These are phyloP conservation scores for Apistogramma diplotaenia DNA, from an alignment of 2,113 vertebrate genomes.

Conservation along the genomic window DNA sequence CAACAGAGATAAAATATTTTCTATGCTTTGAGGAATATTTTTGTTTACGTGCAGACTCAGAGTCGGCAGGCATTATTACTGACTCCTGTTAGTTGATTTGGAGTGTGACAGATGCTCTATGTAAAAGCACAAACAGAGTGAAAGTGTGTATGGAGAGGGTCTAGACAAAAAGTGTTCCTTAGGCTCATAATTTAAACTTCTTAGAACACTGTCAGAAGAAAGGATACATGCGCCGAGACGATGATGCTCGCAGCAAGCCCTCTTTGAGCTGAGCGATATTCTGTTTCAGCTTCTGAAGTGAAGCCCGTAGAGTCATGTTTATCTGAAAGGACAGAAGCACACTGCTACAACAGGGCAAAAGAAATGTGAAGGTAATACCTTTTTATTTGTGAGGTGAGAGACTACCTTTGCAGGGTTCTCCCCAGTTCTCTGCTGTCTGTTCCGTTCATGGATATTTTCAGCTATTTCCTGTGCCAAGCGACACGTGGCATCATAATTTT, in stretches of 20 bases:
- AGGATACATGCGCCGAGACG: constrained; percentile 89
- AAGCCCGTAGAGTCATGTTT: constrained; percentile 86
- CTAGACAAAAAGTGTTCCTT: not conserved
- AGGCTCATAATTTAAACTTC: constrained; percentile 2
- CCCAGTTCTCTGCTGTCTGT: constrained; percentile 84
- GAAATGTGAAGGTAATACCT: accelerated
- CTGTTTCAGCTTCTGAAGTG: constrained; percentile 88
- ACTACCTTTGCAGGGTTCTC: constrained; percentile 88
- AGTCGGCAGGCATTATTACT: too few species aligned
- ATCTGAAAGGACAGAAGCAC: constrained; percentile 74
- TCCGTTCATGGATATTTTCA: constrained; percentile 90
- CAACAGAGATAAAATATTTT: not conserved
- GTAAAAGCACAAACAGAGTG: too few species aligned
- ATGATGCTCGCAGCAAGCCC: constrained; percentile 82
- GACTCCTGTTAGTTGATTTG: too few species aligned
- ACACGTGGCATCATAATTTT: constrained; percentile 85
- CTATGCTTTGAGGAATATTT: too few species aligned
- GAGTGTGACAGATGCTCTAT: too few species aligned
- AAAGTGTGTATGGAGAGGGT: too few species aligned
- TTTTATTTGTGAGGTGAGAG: not conserved
- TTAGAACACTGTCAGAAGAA: constrained; percentile 9
- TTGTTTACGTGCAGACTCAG: too few species aligned
- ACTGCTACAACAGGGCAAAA: not conserved
- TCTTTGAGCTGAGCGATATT: constrained; percentile 88
- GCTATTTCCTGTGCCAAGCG: constrained; percentile 89